Conservation (phyloP, 2,888 invertebrate genomes). For the Acleris sparsana region DNA sequence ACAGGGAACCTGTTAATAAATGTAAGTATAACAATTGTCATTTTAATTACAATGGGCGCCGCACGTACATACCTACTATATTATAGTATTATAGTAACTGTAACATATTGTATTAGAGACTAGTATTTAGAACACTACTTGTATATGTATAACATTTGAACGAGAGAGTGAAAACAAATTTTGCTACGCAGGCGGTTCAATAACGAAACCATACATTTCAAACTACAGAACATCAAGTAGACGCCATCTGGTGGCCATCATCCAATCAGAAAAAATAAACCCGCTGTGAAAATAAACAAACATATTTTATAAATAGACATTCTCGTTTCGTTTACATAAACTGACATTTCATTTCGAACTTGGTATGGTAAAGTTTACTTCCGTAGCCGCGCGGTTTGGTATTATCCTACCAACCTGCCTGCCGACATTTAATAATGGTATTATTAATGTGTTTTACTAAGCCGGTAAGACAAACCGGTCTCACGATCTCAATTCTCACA, state of each 20-base stretch:
- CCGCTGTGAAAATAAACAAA: constrained; percentile 75
- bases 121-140: background rate
- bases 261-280: constrained; percentile 77
- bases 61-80: too few relatives aligned
- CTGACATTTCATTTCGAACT: constrained; percentile 37
- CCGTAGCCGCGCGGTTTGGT: constrained; percentile 13
- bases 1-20: too few relatives aligned
- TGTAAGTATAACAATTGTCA: too few relatives aligned
- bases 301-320: constrained; percentile 38
- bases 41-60: too few relatives aligned
- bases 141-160: background rate
- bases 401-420: constrained; percentile 18
- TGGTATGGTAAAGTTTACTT: constrained; percentile 32
- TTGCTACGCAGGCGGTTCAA: constrained; percentile 1
- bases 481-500: constrained; percentile 24
- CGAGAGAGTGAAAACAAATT: background rate
- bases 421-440: constrained; percentile 30
- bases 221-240: constrained; percentile 57
- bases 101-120: too few relatives aligned
- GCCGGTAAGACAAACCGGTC: constrained; percentile 27
- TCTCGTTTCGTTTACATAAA: constrained; percentile 34
- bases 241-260: constrained; percentile 80
- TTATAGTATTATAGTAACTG: too few relatives aligned
- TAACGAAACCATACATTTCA: constrained; percentile 68
- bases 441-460: constrained; percentile 26